Conservation (phyloP, 1,140 invertebrate species). For the Diachasmimorpha longicaudata region DNA sequence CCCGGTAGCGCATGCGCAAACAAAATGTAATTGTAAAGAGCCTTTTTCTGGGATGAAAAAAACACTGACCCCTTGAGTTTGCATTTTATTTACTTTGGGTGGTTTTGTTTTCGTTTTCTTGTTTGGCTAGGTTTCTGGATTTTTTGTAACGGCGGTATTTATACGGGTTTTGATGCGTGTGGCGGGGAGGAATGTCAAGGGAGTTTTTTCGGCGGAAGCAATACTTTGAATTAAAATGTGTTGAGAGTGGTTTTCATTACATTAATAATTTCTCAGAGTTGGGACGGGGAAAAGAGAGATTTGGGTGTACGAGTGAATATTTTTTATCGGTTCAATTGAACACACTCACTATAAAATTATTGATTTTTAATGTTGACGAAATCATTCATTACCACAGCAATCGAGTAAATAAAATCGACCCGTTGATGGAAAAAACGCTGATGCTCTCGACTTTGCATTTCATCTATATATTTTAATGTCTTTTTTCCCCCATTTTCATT, state of each 20-base stretch:
- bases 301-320: too few species aligned
- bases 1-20: not conserved
- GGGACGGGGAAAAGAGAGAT: too few species aligned
- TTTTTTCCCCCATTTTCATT: not conserved
- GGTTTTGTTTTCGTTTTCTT: not conserved
- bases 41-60: not conserved
- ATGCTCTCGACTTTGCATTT: not conserved
- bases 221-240: too few species aligned
- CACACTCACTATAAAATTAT: too few species aligned
- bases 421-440: not conserved
- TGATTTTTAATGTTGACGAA: too few species aligned
- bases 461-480: not conserved
- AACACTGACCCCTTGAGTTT: not conserved
- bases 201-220: too few species aligned
- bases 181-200: too few species aligned
- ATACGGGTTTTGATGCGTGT: too few species aligned
- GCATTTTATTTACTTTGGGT: not conserved
- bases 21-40: conserved; percentile 1
- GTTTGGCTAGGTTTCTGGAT: not conserved
- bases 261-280: too few species aligned
- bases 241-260: too few species aligned
- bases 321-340: too few species aligned
- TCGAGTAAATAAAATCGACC: not conserved
- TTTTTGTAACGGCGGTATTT: too few species aligned
- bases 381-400: not conserved